A percentile compares a stretch with the other conserved stretches of the same genome.
Evolutionary conservation across 2,888 invertebrate genomes (phyloP).

Genomic region (Malthinus seriepunctatus): DNA sequence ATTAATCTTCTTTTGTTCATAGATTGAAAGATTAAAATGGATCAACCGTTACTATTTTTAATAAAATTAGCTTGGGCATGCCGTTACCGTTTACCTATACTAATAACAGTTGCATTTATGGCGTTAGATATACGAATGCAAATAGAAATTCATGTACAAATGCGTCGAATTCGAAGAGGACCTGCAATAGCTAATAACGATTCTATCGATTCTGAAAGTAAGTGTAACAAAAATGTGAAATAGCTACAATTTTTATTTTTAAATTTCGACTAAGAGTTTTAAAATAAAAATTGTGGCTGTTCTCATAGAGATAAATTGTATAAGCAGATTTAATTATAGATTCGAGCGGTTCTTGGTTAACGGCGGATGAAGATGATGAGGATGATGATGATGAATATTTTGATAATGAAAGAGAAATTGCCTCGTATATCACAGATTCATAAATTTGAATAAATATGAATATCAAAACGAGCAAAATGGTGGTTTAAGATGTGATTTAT

Average conservation of each 20-base stretch:
- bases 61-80: constrained; percentile 74
- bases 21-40: constrained; percentile 8
- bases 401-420: not conserved
- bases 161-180: constrained; percentile 42
- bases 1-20: no score
- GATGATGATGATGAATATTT: constrained; percentile 11
- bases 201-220: not conserved
- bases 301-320: not conserved
- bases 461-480: no score
- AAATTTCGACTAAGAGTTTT: no score
- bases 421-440: not conserved
- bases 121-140: constrained; percentile 70
- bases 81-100: constrained; percentile 66
- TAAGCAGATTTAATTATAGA: constrained; percentile 7
- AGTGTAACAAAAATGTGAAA: not conserved
- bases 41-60: constrained; percentile 62
- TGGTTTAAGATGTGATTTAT: no score
- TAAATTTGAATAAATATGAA: no score
- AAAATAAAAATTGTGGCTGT: no score
- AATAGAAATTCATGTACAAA: constrained; percentile 67
- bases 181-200: not conserved
- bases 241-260: not conserved
- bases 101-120: constrained; percentile 68
- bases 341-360: constrained; percentile 31
- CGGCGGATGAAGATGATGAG: constrained; percentile 27